Base-by-base conservation (phyloP, 2,113 vertebrate species). In the Xiphophorus hellerii region DNA sequence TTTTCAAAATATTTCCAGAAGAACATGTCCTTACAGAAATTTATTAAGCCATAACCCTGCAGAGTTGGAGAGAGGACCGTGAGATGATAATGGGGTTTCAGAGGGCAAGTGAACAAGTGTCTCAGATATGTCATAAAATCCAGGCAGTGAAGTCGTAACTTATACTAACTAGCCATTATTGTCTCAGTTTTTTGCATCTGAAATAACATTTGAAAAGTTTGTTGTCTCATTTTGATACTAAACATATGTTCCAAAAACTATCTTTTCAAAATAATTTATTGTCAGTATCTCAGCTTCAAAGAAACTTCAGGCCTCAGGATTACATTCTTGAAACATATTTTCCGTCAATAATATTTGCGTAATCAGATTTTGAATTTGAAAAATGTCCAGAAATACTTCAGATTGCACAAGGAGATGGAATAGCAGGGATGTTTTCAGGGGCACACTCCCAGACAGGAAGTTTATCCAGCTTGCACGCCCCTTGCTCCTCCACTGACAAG, bases 401-500 rank as follows among this genome's bases (percentile, higher is more conserved):
- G 87, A 86, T 90, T 13, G 69, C 78, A 82, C 60, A 7, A 82
- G 65, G 78, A 87, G 89, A 89, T 89, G 82, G 81, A 71, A 14
- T 78, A 79, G 58, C 76, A 61, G 70, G 65, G 39, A 88, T 84
- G 77, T 58, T 81, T 89, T 89, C 67, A 68, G 66, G 81, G 77
- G 72, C 89, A 87, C 82, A 86, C 90, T 87, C 90, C 88, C 82
- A 80, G 84, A 90, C 92, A 94, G 92, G 94, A 95, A 94, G 93
- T 94, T 94, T 94, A 93, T 92, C 83, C 83, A 84, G 89, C 86
- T 88, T 69, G 88, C 91, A 94, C 92, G 91, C 92, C 88, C 89
- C 90, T 84, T 78, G 69, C 81, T 78, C 66, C 61, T 87, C 90
- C 69, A 35, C 76, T 88, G 87, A 87, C 83, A 90, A 90, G 81